Evolutionary conservation across 2,797 vertebrate genomes (phyloP).

Genomic region (Cossypha heuglini): DNA sequence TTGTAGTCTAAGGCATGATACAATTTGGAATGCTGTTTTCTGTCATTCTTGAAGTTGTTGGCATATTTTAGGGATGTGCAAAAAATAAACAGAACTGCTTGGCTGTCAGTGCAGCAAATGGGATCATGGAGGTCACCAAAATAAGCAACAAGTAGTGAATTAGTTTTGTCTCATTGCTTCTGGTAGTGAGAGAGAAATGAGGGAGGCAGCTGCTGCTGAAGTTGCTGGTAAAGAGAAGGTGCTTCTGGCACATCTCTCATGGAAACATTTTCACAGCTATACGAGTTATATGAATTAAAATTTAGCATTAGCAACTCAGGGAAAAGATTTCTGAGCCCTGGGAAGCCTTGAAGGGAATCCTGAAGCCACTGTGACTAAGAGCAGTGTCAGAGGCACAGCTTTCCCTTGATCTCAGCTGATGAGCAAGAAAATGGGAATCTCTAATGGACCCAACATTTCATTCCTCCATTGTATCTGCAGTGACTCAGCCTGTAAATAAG

Average conservation of each 20-base stretch:
- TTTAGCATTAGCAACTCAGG: background rate
- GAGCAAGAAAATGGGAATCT: conserved; percentile 34
- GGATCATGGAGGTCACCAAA: background rate
- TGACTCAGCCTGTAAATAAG: conserved; percentile 31
- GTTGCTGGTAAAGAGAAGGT: background rate
- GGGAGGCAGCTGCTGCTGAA: background rate
- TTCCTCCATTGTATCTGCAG: background rate
- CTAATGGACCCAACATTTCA: background rate
- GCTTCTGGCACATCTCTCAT: background rate
- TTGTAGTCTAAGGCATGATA: conserved; percentile 47
- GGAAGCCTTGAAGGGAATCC: conserved; percentile 8
- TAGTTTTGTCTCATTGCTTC: background rate
- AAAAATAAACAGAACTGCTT: conserved; percentile 29
- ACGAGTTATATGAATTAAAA: background rate
- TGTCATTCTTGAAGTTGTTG: conserved; percentile 40
- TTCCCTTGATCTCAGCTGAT: background rate
- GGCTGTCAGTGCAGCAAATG: background rate
- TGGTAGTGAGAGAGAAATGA: background rate
- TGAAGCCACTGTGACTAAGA: conserved; percentile 30
- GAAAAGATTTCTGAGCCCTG: background rate
- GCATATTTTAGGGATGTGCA: conserved; percentile 6
- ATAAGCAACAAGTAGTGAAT: background rate
- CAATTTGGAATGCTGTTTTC: conserved; percentile 38
- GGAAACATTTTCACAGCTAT: background rate
- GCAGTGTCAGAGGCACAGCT: background rate